phyloP scores from a whole-genome alignment of 2,113 vertebrate species.

The Pseudopodoces humilis region DNA sequence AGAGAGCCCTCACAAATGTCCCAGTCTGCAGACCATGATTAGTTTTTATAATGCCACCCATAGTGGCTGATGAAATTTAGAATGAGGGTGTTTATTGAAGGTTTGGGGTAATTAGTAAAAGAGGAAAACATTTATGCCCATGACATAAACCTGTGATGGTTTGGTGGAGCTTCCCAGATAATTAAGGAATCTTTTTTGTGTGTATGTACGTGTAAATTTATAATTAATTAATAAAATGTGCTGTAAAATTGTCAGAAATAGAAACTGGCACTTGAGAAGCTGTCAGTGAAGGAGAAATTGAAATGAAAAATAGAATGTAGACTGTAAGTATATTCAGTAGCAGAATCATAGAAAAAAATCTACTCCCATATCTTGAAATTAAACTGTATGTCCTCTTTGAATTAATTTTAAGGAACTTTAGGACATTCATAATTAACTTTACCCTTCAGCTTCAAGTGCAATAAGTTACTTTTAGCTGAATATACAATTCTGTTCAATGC shows the following conservation, averaged over 20 bases:
- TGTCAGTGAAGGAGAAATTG: background rate
- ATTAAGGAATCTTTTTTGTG: background rate
- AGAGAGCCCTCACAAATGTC: background rate
- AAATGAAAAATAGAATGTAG: background rate
- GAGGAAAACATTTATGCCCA: background rate
- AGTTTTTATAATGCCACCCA: background rate
- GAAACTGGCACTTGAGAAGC: background rate
- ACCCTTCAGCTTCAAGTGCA: background rate
- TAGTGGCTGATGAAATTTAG: background rate
- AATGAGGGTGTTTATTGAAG: background rate
- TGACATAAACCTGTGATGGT: background rate
- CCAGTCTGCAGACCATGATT: rapidly evolving
- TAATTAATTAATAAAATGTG: background rate
- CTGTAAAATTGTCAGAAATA: background rate
- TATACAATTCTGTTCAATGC: background rate
- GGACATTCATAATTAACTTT: background rate
- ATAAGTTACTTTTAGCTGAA: background rate
- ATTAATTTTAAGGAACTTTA: background rate
- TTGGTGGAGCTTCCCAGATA: background rate
- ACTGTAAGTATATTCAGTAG: background rate
- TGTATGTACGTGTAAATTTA: background rate
- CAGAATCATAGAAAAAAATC: background rate
- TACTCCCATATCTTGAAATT: background rate
- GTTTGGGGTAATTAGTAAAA: background rate
- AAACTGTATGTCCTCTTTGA: background rate